These are phyloP conservation scores for Lophura nycthemera DNA, from an alignment of 2,113 vertebrate genomes.

Conservation along the genomic window DNA sequence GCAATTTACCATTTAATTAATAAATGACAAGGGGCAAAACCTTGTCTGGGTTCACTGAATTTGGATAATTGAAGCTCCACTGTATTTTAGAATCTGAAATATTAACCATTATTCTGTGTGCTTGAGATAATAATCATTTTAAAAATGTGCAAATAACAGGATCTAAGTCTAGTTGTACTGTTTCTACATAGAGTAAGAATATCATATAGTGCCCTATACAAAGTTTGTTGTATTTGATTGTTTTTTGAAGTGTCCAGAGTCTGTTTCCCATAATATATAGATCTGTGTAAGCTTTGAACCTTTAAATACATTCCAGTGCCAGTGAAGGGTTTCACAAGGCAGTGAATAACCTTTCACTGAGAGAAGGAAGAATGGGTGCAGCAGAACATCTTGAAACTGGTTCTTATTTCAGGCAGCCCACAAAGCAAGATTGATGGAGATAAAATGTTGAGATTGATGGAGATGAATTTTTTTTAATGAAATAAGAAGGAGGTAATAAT, in stretches of 20 bases:
- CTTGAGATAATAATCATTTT: conserved; percentile 16
- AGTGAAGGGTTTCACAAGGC: conserved; percentile 24
- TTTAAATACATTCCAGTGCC: neutral
- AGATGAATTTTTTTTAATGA: conserved; percentile 14
- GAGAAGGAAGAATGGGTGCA: neutral
- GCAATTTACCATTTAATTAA: conserved; percentile 75
- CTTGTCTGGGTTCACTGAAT: conserved; percentile 70
- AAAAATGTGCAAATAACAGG: conserved; percentile 22
- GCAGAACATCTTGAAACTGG: conserved; percentile 8
- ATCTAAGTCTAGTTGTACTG: conserved; percentile 4
- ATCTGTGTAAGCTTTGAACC: neutral
- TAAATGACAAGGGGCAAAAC: conserved; percentile 68
- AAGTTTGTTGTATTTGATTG: neutral
- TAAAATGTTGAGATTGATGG: neutral
- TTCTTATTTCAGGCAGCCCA: conserved; percentile 9
- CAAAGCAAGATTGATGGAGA: conserved; percentile 23
- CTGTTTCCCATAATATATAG: neutral
- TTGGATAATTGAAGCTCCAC: conserved; percentile 67
- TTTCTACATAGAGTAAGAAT: neutral
- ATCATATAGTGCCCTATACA: neutral
- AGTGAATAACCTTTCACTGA: neutral
- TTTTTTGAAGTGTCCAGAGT: neutral
- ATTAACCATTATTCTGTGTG: conserved; percentile 60
- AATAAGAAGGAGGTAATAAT: conserved; percentile 7
- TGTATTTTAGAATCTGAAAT: conserved; percentile 69